phyloP scores from a whole-genome alignment of 2,888 invertebrate genomes.

The Cheiracanthium punctorium region DNA sequence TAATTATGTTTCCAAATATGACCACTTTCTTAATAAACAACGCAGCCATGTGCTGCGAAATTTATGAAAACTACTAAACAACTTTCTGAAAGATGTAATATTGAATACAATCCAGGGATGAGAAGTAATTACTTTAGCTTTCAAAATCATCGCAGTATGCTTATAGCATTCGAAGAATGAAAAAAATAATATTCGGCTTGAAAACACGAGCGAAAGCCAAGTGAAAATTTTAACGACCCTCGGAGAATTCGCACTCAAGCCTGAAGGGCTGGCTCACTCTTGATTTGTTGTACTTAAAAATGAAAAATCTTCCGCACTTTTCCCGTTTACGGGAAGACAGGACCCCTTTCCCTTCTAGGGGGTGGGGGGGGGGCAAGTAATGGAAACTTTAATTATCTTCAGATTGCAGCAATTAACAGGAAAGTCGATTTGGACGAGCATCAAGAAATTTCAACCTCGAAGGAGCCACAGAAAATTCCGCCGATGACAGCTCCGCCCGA shows the following conservation, averaged over 20 bases:
- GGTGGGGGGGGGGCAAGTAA: constrained; percentile 20
- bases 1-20: too few relatives aligned
- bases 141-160: not conserved
- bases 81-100: too few relatives aligned
- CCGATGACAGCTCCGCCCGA: constrained; percentile 25
- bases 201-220: not conserved
- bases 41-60: too few relatives aligned
- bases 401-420: constrained; percentile 33
- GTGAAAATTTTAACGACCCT: not conserved
- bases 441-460: constrained; percentile 46
- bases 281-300: constrained; percentile 9
- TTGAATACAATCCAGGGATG: too few relatives aligned
- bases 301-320: constrained; percentile 18
- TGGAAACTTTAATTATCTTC: constrained; percentile 64
- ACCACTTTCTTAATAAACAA: too few relatives aligned
- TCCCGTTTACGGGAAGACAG: not conserved
- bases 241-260: not conserved
- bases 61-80: too few relatives aligned
- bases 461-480: constrained; percentile 24
- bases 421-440: constrained; percentile 17
- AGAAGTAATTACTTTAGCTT: not conserved
- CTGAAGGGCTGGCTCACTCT: not conserved
- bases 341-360: not conserved
- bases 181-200: not conserved
- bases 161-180: not conserved